phyloP scores from a whole-genome alignment of 1,140 invertebrate species.

The Drosophila jambulina region DNA sequence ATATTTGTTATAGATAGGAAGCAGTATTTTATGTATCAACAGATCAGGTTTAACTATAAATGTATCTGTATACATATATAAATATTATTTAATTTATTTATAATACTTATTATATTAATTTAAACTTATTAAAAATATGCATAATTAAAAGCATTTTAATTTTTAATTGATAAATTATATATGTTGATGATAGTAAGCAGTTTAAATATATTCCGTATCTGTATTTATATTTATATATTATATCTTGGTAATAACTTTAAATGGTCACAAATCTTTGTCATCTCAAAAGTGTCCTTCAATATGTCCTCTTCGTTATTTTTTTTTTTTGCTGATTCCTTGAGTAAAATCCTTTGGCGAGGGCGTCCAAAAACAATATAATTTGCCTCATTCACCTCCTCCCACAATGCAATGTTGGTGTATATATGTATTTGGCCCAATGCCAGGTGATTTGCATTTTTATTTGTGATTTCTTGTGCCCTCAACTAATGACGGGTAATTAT shows the following conservation, averaged over 20 bases:
- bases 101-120: no score
- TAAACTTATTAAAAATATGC: no score
- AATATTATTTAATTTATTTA: no score
- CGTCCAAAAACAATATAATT: slow-evolving; percentile 25
- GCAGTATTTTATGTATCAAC: no score
- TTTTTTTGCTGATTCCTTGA: slow-evolving; percentile 20
- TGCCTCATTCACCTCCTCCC: neutral
- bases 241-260: neutral
- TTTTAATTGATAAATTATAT: no score
- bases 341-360: slow-evolving; percentile 40
- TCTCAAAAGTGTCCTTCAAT: neutral
- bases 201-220: neutral
- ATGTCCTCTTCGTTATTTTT: neutral
- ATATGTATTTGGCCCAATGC: slow-evolving; percentile 23
- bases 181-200: no score
- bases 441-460: slow-evolving; percentile 61
- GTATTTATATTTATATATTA: neutral
- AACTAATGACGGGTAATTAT: slow-evolving; percentile 55
- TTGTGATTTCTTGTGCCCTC: slow-evolving; percentile 35
- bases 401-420: slow-evolving; percentile 8
- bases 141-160: no score
- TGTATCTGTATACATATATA: neutral
- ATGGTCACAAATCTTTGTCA: neutral
- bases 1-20: no score
- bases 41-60: neutral